phyloP scores from a whole-genome alignment of 2,888 invertebrate genomes.

The Phortica okadai region DNA sequence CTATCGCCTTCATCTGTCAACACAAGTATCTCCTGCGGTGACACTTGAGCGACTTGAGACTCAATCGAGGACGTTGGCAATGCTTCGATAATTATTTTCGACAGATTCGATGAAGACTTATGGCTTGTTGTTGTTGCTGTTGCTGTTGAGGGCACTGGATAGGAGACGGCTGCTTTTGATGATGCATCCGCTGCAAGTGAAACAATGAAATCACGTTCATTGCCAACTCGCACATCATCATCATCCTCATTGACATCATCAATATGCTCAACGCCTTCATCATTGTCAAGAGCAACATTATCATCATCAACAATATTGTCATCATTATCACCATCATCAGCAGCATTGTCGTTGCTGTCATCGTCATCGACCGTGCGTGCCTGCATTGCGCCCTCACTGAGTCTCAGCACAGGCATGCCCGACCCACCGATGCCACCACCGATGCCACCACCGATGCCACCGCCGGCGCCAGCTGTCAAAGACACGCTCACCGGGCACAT shows the following conservation, averaged over 20 bases:
- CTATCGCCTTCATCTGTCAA: neutral
- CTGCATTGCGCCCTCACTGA: constrained; percentile 45
- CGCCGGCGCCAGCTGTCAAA: constrained; percentile 32
- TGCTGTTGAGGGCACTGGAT: neutral
- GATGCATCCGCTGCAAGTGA: neutral
- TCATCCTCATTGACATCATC: constrained; percentile 16
- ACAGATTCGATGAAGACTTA: neutral
- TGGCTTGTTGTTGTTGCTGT: neutral
- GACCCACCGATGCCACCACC: neutral
- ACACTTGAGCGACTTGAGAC: neutral
- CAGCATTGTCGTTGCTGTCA: constrained; percentile 29
- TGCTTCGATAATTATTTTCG: constrained; percentile 16
- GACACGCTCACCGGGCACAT: constrained; percentile 73
- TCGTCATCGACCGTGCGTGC: constrained; percentile 45
- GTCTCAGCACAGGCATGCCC: constrained; percentile 26
- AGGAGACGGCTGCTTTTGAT: neutral
- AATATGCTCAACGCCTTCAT: constrained; percentile 22
- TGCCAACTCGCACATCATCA: constrained; percentile 16
- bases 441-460: neutral
- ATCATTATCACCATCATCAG: neutral
- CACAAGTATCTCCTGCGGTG: neutral
- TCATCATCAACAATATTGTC: constrained; percentile 23
- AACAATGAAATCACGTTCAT: neutral
- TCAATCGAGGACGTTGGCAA: neutral
- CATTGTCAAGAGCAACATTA: constrained; percentile 23